Percentiles rank a stretch among this genome's conserved stretches.
Conservation (phyloP, 2,113 vertebrate species). For the Cebus imitator region DNA sequence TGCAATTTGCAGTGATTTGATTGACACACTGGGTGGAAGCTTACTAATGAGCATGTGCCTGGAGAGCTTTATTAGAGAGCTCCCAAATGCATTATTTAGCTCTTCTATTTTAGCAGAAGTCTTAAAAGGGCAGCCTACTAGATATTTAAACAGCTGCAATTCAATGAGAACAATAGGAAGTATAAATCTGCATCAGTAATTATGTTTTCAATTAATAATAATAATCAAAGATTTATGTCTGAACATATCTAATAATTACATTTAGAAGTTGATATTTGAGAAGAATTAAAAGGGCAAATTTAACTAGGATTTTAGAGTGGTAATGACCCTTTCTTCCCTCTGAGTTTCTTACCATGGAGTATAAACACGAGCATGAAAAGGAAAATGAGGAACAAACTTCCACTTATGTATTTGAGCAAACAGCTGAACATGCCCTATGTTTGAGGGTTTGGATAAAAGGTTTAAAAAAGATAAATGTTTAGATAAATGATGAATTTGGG, state of each 20-base stretch:
- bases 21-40: background rate
- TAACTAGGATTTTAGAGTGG: background rate
- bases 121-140: background rate
- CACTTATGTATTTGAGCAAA: background rate
- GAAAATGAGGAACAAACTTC: background rate
- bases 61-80: background rate
- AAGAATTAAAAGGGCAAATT: conserved; percentile 13
- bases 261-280: background rate
- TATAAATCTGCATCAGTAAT: background rate
- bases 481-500: background rate
- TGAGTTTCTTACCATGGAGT: background rate
- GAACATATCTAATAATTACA: background rate
- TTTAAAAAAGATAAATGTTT: background rate
- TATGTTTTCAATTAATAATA: conserved; percentile 10
- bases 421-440: background rate
- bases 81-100: background rate
- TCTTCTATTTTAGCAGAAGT: background rate
- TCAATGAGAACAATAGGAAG: background rate
- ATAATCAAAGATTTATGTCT: background rate
- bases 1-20: conserved; percentile 3
- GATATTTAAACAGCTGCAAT: background rate
- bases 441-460: background rate
- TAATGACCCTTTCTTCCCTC: background rate
- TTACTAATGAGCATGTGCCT: background rate
- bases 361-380: background rate